Conservation (phyloP, 2,888 invertebrate genomes). For the Asteroscopus sphinx region DNA sequence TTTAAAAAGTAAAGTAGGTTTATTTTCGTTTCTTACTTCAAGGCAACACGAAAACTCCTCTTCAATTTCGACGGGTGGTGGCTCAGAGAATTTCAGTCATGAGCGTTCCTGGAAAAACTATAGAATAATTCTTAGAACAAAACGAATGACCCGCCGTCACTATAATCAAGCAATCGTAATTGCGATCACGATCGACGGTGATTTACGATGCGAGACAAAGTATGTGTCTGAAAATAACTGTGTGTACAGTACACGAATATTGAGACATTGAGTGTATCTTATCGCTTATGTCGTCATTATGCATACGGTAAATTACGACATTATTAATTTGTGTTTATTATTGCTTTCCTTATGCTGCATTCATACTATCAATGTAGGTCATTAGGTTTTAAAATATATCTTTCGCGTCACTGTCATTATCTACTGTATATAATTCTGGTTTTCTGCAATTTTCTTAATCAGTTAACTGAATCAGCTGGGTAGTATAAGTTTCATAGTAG, state of each 20-base stretch:
- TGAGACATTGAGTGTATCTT: slow-evolving; percentile 6
- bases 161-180: slow-evolving; percentile 52
- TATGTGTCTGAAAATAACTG: slow-evolving; percentile 27
- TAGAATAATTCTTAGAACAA: slow-evolving; percentile 33
- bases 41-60: slow-evolving; percentile 2
- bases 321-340: slow-evolving; percentile 6
- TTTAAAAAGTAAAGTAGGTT: slow-evolving; percentile 1
- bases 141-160: slow-evolving; percentile 26
- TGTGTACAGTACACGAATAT: slow-evolving; percentile 1
- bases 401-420: background rate
- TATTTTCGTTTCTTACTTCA: background rate
- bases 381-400: background rate
- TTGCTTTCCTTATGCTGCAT: background rate
- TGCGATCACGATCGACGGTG: slow-evolving; percentile 41
- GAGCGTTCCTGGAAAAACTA: slow-evolving; percentile 21
- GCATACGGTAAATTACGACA: slow-evolving; percentile 8
- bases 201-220: slow-evolving; percentile 42
- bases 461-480: slow-evolving; percentile 22
- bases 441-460: background rate
- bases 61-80: slow-evolving; percentile 9
- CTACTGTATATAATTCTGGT: no score
- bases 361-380: slow-evolving; percentile 2
- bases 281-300: slow-evolving; percentile 23
- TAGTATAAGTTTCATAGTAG: slow-evolving; percentile 8
- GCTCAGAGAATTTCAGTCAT: slow-evolving; percentile 20